Base-by-base conservation (phyloP, 2,113 vertebrate species). In the Passerina amoena region DNA sequence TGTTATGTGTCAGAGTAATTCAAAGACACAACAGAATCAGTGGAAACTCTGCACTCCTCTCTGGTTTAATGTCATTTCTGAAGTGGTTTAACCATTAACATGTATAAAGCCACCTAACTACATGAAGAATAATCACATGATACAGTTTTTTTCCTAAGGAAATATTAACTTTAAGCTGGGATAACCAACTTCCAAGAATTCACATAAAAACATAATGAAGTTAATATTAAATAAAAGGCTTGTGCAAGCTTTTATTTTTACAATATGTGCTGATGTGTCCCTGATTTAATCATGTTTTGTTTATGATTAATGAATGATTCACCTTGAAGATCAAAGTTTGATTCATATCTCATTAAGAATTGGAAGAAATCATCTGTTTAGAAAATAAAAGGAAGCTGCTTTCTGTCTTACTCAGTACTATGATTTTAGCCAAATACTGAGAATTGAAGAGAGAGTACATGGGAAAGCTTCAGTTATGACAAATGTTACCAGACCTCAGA, bases 291-390 rank as follows among this genome's bases (percentile, higher is more conserved):
- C 84, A 92, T 96, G 96, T 96, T 97, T 98, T 98, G 89, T 96
- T 97, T 97, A 97, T 98, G 97, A 98, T 98, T 98, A 98, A 98
- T 98, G 97, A 98, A 96, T 96, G 91, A 97, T 97, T 98, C 95
- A 97, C 97, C 97, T 97, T 98, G 95, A 97, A 98, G 97, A 97
- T 91, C 97, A 98, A 97, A 97, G 96, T 98, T 98, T 97, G 98
- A 98, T 98, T 98, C 97, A 98, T 98, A 98, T 98, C 97, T 98
- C 96, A 91, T 96, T 97, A 97, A 98, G 97, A 98, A 98, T 98
- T 98, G 97, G 97, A 97, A 97, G 94, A 97, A 97, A 98, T 96
- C n/a, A 51, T 92, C 94, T 96, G 50, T 95, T 88, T 86, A 87
- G 69, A 57, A 96, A 97, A 96, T 95, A 94, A 98, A 98, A 97